These are phyloP conservation scores for Corythoichthys intestinalis DNA, from an alignment of 2,113 vertebrate genomes.

Conservation along the genomic window DNA sequence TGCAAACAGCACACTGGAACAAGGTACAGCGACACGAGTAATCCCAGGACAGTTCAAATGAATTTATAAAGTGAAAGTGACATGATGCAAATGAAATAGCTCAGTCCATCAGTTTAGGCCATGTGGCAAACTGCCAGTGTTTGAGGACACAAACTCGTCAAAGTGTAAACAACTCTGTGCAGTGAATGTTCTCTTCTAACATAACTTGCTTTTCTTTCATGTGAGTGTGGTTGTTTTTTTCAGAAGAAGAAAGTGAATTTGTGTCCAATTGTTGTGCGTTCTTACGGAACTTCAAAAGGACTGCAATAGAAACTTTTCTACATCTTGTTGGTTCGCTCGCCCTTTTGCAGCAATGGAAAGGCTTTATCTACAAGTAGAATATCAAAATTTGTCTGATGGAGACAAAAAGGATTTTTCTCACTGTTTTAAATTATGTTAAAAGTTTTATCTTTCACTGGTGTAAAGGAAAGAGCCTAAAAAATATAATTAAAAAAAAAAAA, in stretches of 20 bases:
- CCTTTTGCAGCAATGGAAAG: conserved; percentile 24
- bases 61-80: conserved; percentile 17
- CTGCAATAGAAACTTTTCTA: conserved; percentile 44
- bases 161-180: conserved; percentile 60
- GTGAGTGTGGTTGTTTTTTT: conserved; percentile 38
- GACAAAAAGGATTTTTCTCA: conserved; percentile 12
- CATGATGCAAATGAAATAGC: conserved; percentile 15
- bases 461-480: background rate
- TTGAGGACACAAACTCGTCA: conserved; percentile 38
- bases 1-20: background rate
- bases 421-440: background rate
- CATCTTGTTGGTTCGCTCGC: conserved; percentile 36
- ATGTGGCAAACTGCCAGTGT: conserved; percentile 22
- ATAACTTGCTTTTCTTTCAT: conserved; percentile 52
- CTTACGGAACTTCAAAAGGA: conserved; percentile 53
- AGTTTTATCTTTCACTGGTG: background rate
- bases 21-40: background rate
- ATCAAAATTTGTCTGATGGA: conserved; percentile 9
- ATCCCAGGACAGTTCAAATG: background rate
- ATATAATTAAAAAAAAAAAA: too few relatives aligned
- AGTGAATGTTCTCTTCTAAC: conserved; percentile 34
- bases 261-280: conserved; percentile 46
- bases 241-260: conserved; percentile 30
- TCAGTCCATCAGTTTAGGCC: conserved; percentile 25
- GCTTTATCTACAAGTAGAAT: conserved; percentile 29